Conservation (phyloP, 1,140 invertebrate species). For the Eubasilissa regina region DNA sequence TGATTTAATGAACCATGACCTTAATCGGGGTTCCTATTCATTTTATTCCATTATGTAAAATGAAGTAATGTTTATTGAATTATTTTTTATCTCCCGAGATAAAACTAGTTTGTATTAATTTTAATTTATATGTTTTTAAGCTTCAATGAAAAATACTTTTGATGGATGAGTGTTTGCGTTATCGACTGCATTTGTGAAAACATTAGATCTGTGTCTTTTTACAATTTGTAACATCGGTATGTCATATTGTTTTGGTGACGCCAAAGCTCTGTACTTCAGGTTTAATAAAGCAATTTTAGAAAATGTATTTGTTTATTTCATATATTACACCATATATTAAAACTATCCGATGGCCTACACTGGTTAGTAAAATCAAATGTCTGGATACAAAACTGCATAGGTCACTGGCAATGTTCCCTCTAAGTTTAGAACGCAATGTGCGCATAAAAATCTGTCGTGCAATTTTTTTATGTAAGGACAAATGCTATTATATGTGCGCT, state of each 20-base stretch:
- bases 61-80: no score
- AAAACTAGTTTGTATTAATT: background rate
- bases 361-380: no score
- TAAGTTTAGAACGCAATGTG: no score
- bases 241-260: constrained; percentile 53
- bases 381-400: no score
- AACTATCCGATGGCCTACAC: no score
- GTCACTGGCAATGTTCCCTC: no score
- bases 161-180: constrained; percentile 12
- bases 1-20: constrained; percentile 29
- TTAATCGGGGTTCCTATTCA: constrained; percentile 30
- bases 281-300: constrained; percentile 60
- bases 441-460: no score
- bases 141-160: background rate
- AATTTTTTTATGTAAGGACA: no score
- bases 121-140: background rate
- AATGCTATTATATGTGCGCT: no score
- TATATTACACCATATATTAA: background rate
- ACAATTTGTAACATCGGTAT: constrained; percentile 55
- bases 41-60: background rate
- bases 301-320: constrained; percentile 35
- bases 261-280: constrained; percentile 59
- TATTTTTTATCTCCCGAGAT: background rate
- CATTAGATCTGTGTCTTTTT: constrained; percentile 53
- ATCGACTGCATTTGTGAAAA: constrained; percentile 44